A percentile compares a stretch with the other conserved stretches of the same genome.
Conservation (phyloP, 2,113 vertebrate species). For the Hydrolagus affinis region DNA sequence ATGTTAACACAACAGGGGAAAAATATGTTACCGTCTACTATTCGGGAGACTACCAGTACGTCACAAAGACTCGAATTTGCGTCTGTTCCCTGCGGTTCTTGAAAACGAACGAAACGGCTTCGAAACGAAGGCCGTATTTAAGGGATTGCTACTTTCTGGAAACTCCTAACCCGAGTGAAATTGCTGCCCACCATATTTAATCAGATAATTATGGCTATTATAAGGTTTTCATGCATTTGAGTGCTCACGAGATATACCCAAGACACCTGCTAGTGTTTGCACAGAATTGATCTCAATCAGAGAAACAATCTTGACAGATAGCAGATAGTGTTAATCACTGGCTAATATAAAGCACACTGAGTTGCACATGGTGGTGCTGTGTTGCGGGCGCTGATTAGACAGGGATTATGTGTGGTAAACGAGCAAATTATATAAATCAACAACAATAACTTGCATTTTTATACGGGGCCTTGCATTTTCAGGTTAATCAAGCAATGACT, state of each 20-base stretch:
- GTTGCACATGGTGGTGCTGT: background rate
- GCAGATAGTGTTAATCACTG: background rate
- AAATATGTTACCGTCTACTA: no score
- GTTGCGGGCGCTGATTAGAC: background rate
- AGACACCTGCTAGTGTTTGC: background rate
- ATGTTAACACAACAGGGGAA: no score
- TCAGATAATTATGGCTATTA: no score
- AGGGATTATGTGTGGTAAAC: background rate
- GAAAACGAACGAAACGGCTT: no score
- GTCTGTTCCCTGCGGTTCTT: no score
- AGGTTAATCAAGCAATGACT: background rate
- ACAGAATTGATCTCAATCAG: background rate
- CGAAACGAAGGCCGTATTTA: no score
- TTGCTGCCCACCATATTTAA: no score
- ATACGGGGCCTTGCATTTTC: background rate
- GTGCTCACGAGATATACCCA: background rate
- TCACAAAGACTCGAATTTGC: no score
- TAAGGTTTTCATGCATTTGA: no score
- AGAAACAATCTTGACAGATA: background rate
- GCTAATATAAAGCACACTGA: background rate
- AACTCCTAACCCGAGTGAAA: no score
- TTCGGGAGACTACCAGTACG: no score
- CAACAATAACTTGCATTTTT: background rate
- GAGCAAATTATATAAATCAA: background rate
- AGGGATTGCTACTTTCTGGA: no score